Conservation (phyloP, 2,797 vertebrate genomes). For the Tokudaia muenninki region DNA sequence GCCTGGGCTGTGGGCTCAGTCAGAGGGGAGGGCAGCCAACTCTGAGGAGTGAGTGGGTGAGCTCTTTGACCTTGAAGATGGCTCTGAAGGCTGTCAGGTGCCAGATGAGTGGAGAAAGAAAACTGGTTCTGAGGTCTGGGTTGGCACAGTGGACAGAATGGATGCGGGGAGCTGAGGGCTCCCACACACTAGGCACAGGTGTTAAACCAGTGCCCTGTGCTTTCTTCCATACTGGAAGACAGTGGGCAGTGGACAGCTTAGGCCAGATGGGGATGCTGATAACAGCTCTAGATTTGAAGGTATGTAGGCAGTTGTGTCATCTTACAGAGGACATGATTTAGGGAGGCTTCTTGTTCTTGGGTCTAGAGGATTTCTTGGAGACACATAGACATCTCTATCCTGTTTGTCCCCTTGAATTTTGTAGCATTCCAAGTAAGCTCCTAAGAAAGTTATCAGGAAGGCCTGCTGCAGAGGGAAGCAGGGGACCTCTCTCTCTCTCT, state of each 20-base stretch:
- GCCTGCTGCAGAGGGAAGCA: background rate
- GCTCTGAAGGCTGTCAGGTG: background rate
- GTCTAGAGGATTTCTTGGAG: no score
- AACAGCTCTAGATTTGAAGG: background rate
- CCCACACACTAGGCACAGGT: background rate
- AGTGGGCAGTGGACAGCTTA: background rate
- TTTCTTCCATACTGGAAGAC: background rate
- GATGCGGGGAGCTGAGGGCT: background rate
- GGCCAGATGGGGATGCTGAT: background rate
- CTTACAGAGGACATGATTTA: fast-evolving
- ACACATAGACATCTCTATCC: background rate
- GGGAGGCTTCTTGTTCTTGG: background rate
- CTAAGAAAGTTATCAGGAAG: background rate
- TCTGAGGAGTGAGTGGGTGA: background rate
- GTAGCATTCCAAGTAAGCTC: background rate
- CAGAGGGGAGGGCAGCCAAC: background rate
- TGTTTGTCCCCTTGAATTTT: background rate
- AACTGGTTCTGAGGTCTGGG: background rate
- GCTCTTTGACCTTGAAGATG: background rate
- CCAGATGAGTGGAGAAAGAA: background rate
- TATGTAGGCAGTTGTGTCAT: fast-evolving
- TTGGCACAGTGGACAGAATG: background rate
- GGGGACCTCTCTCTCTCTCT: no score
- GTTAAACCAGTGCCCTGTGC: no score
- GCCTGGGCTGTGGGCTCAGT: background rate